Conservation (phyloP, 2,113 vertebrate species). For the Menidia beryllina region DNA sequence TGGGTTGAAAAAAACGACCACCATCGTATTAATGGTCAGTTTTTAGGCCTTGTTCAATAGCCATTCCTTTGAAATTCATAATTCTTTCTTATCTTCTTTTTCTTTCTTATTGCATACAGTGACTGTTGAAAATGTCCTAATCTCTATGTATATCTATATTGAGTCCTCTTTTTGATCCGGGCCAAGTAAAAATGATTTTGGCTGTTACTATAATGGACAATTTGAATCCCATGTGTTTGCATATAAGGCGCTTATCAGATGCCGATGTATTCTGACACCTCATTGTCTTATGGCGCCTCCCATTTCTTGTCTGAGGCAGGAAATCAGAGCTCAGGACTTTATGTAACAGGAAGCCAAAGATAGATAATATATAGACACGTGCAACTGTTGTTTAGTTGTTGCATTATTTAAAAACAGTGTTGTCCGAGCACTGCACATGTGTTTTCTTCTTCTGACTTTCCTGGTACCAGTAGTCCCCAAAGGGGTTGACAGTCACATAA, state of each 20-base stretch:
- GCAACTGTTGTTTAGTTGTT: background rate
- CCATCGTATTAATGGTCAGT: background rate
- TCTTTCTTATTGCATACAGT: conserved; percentile 32
- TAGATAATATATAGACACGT: conserved; percentile 24
- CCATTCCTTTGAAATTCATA: too few species aligned
- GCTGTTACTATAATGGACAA: background rate
- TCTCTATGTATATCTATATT: background rate
- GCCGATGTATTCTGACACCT: conserved; percentile 9
- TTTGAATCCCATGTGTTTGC: conserved; percentile 1
- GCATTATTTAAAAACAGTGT: background rate
- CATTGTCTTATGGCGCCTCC: background rate
- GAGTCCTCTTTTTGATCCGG: conserved; percentile 15
- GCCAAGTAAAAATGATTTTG: conserved; percentile 19
- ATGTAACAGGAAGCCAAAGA: conserved; percentile 57
- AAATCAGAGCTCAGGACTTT: conserved; percentile 54
- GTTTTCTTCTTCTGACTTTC: background rate
- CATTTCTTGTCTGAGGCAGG: conserved; percentile 45
- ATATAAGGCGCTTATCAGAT: background rate
- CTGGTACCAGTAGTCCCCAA: background rate
- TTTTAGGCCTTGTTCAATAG: background rate
- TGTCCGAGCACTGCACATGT: background rate
- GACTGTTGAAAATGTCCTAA: conserved; percentile 34
- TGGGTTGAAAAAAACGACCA: too few species aligned
- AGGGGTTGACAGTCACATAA: too few species aligned
- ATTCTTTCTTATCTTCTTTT: conserved; percentile 12